These are phyloP conservation scores for Allophyes oxyacanthae DNA, from an alignment of 2,888 invertebrate species.

Conservation along the genomic window DNA sequence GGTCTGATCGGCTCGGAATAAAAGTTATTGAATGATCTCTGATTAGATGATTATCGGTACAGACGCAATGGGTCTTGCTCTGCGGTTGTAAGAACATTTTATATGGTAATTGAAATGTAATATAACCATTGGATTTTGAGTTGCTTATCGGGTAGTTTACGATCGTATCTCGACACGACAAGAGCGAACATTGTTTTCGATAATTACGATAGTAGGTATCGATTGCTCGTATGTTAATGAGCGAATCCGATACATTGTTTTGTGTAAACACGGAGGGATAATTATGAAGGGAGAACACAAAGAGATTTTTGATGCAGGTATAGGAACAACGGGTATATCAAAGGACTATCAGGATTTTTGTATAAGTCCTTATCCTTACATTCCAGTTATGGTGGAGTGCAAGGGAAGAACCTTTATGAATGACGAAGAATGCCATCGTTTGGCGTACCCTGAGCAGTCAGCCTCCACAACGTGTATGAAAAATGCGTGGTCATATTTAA, in stretches of 20 bases:
- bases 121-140: slow-evolving; percentile 81
- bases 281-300: slow-evolving; percentile 40
- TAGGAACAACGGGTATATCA: slow-evolving; percentile 12
- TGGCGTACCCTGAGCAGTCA: no score
- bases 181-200: slow-evolving; percentile 66
- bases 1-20: slow-evolving; percentile 75
- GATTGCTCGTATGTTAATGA: slow-evolving; percentile 80
- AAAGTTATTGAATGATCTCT: slow-evolving; percentile 87
- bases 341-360: slow-evolving; percentile 12
- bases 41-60: slow-evolving; percentile 88
- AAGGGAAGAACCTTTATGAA: no score
- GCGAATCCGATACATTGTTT: slow-evolving; percentile 65
- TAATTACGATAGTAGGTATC: slow-evolving; percentile 78
- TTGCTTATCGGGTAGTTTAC: slow-evolving; percentile 81
- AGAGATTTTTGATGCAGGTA: slow-evolving; percentile 15
- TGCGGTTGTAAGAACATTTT: slow-evolving; percentile 81
- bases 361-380: neutral
- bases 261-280: slow-evolving; percentile 43
- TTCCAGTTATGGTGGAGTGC: no score
- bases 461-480: no score
- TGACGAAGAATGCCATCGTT: no score
- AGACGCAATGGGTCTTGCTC: slow-evolving; percentile 78
- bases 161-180: slow-evolving; percentile 65
- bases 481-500: no score
- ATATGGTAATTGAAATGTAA: slow-evolving; percentile 88